Conservation (phyloP, 2,113 vertebrate genomes). For the Prinia subflava region DNA sequence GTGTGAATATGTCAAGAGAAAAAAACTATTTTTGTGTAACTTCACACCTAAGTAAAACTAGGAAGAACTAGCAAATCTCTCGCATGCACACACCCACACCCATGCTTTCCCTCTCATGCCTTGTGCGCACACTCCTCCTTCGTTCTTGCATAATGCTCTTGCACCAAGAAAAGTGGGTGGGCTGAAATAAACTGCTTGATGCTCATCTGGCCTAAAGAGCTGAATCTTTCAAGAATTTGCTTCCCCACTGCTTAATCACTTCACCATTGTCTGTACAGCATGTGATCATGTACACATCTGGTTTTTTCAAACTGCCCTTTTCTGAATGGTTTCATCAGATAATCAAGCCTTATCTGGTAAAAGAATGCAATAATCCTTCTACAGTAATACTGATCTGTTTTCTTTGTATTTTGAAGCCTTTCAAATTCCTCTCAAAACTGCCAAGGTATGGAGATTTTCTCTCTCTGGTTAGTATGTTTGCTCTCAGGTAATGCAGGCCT, state of each 20-base stretch:
- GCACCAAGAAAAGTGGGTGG: not conserved
- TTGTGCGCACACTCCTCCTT: not conserved
- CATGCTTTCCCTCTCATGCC: not conserved
- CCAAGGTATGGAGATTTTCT: not conserved
- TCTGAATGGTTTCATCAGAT: not conserved
- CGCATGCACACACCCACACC: not conserved
- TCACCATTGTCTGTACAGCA: not conserved
- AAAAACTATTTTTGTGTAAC: not conserved
- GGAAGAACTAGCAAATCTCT: slow-evolving; percentile 1
- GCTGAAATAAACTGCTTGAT: not conserved
- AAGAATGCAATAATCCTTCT: not conserved
- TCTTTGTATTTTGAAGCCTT: not conserved
- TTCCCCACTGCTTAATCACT: not conserved
- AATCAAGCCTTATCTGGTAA: not conserved
- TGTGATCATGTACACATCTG: not conserved
- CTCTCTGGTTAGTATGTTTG: not conserved
- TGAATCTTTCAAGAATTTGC: not conserved
- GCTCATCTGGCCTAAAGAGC: not conserved
- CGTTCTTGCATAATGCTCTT: slow-evolving; percentile 10
- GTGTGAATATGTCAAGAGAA: not conserved
- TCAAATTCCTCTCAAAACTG: not conserved
- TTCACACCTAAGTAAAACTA: slow-evolving; percentile 43
- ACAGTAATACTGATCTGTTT: not conserved
- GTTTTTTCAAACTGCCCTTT: not conserved
- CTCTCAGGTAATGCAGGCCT: not conserved